Evolutionary conservation across 2,888 invertebrate genomes (phyloP), one percentile per base, ranked within the genome.

Genomic region (Caenorhabditis panamensis): DNA sequence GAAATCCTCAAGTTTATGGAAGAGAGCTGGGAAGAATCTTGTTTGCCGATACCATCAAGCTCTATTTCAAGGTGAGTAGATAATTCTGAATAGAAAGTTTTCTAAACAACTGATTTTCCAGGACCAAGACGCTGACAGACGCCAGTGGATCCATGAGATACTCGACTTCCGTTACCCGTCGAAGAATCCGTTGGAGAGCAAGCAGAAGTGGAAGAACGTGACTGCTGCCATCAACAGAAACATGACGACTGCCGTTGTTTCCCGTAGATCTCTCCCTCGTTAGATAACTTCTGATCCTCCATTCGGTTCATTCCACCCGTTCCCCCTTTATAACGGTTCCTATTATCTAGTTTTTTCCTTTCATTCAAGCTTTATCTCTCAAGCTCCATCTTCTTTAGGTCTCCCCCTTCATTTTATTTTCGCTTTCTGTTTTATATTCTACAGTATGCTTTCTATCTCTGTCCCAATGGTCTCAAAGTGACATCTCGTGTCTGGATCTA

Each of bases 151-250:
- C 47, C 80, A 77, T 24, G 87, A 86, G 72, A 86, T 86, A n/a
- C 56, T 87, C 64, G 85, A 87, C 64, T 82, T 82, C 58, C 84
- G 87, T 1, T 87, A 82, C 54, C 87, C 87, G 1, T 82, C 85
- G 11, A 63, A 79, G n/a, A 82, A 81, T 22, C 67, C 59, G 28
- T 37, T 69, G n/a, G 84, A 84, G 36, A 51, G 78, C 18, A 82
- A 83, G 20, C 85, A 84, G 26, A 83, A 85, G 63, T 86, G 86
- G 86, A 85, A 85, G 76, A 82, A 82, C 51, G 84, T 84, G 64
- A 81, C 76, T 5, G 84, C 86, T n/a, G 82, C 85, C 11, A 85
- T 86, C 73, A 86, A 86, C 62, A 77, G 82, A 53, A 85, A 84
- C 78, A 84, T 84, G 83, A 59, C 78, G 2, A 49, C 66, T 11